A percentile compares a stretch with the other conserved stretches of the same genome.
Evolutionary conservation across 1,140 invertebrate species (phyloP).

Genomic region (Polyergus mexicanus): DNA sequence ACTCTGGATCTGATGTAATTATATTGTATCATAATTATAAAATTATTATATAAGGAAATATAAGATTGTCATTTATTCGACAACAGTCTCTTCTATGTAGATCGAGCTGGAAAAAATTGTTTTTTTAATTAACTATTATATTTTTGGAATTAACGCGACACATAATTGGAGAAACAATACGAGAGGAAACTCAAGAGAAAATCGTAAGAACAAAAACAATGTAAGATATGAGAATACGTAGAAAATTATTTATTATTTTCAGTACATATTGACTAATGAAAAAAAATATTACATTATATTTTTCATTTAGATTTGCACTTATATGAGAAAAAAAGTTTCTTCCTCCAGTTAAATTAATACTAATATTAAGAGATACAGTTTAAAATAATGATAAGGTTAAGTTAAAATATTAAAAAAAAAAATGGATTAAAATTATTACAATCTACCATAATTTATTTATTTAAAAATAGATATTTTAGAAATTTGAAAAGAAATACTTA

Average conservation of each 20-base stretch:
- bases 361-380: not conserved
- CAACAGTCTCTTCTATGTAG: constrained; percentile 67
- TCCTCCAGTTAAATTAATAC: constrained; percentile 1
- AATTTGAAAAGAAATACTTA: too few relatives aligned
- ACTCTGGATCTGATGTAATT: too few relatives aligned
- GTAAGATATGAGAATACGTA: constrained; percentile 37
- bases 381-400: too few relatives aligned
- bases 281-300: constrained; percentile 26
- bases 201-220: constrained; percentile 27
- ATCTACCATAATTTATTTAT: too few relatives aligned
- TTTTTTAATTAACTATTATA: constrained; percentile 65
- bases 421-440: too few relatives aligned
- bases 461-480: too few relatives aligned
- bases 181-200: not conserved
- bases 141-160: constrained; percentile 57
- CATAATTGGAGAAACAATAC: constrained; percentile 47
- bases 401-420: too few relatives aligned
- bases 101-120: constrained; percentile 64
- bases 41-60: constrained; percentile 5
- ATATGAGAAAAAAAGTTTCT: not conserved
- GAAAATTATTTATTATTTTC: constrained; percentile 53
- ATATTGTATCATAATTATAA: constrained; percentile 37
- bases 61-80: constrained; percentile 67
- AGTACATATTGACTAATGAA: constrained; percentile 25
- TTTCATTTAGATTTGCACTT: not conserved